These are phyloP conservation scores for Eurystomus glaucurus DNA, from an alignment of 2,797 vertebrate species.

Conservation along the genomic window DNA sequence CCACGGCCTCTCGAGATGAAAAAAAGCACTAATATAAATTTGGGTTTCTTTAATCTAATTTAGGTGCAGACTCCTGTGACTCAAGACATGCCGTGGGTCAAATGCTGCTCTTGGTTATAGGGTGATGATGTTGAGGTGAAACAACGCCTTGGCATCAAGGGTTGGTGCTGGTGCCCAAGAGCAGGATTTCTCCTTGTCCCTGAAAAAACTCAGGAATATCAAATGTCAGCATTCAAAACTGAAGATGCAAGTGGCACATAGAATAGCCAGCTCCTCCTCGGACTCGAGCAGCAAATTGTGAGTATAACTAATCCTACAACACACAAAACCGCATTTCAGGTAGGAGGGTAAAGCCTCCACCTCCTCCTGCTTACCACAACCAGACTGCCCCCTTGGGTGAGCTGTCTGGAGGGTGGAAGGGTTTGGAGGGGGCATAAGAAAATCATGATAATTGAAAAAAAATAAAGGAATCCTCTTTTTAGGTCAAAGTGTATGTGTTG, in stretches of 20 bases:
- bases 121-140: neutral
- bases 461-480: neutral
- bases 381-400: neutral
- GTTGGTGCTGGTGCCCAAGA: neutral
- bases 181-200: neutral
- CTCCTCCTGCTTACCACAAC: neutral
- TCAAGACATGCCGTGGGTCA: neutral
- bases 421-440: neutral
- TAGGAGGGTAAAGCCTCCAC: neutral
- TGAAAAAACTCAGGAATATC: neutral
- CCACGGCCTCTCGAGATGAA: accelerated
- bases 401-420: neutral
- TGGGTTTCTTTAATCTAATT: neutral
- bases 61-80: neutral
- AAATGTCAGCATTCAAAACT: neutral
- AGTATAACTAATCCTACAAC: too few relatives aligned
- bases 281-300: too few relatives aligned
- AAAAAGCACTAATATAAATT: neutral
- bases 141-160: neutral
- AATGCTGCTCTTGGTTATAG: neutral
- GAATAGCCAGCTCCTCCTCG: neutral
- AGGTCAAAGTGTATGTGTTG: neutral
- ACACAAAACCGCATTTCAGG: neutral
- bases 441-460: neutral
- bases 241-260: accelerated